Conservation (phyloP, 2,113 vertebrate species). For the Poeciliopsis retropinna region DNA sequence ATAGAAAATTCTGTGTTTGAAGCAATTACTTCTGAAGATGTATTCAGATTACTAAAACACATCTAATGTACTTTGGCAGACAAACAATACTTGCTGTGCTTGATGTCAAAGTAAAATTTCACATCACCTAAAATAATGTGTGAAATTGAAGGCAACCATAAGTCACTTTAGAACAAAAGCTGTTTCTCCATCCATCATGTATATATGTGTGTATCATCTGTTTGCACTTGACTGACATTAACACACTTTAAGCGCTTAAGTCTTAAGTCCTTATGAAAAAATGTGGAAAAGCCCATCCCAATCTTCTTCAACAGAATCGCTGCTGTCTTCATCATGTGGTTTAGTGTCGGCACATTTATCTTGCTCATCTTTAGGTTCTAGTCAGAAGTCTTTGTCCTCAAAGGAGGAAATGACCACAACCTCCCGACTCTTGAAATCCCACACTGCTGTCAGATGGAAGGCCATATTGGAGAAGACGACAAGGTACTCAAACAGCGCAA, state of each 20-base stretch:
- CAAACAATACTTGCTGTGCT: constrained; percentile 13
- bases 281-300: constrained; percentile 52
- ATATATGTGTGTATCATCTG: neutral
- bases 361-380: constrained; percentile 27
- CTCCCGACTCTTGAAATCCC: constrained; percentile 93
- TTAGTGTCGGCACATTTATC: neutral
- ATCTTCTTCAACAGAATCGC: constrained; percentile 17
- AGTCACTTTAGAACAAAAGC: constrained; percentile 29
- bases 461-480: constrained; percentile 96
- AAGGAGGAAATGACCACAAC: constrained; percentile 86
- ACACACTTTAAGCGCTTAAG: neutral
- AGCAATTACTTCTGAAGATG: no score
- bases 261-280: constrained; percentile 32
- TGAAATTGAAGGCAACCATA: constrained; percentile 25
- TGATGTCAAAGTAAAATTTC: constrained; percentile 18
- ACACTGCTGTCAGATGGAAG: constrained; percentile 95
- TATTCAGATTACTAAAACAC: neutral
- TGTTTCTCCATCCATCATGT: constrained; percentile 12
- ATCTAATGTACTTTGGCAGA: constrained; percentile 28
- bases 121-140: constrained; percentile 10
- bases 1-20: no score
- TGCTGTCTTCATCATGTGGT: constrained; percentile 7
- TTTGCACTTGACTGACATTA: constrained; percentile 20
- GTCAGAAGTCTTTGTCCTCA: constrained; percentile 90
- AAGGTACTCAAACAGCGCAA: constrained; percentile 94